phyloP scores from a whole-genome alignment of 2,797 vertebrate species.

The Enteromius trimaculatus region DNA sequence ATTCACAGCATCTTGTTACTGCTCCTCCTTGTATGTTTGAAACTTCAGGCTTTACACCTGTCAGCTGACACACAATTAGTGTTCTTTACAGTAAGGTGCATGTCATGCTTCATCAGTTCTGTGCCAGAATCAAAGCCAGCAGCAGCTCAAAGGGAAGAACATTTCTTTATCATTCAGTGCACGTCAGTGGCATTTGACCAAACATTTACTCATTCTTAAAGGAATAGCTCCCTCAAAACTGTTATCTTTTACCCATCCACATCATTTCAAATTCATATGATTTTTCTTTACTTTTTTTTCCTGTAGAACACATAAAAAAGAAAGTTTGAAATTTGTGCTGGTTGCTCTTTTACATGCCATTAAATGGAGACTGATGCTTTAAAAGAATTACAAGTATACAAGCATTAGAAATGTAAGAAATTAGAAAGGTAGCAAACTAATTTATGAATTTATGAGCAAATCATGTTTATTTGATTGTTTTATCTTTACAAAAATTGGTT shows the following conservation, averaged over 20 bases:
- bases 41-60: slow-evolving; percentile 50
- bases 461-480: background rate
- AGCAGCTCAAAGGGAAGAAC: background rate
- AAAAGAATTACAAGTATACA: background rate
- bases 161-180: slow-evolving; percentile 6
- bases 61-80: slow-evolving; percentile 56
- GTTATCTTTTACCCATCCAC: background rate
- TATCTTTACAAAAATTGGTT: background rate
- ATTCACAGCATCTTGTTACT: slow-evolving; percentile 67
- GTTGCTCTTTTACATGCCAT: background rate
- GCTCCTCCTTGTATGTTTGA: slow-evolving; percentile 64
- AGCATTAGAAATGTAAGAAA: background rate
- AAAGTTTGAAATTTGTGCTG: background rate
- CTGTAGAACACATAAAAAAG: background rate
- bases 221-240: background rate
- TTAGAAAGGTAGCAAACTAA: background rate
- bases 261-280: background rate
- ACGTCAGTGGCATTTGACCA: slow-evolving; percentile 20
- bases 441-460: background rate
- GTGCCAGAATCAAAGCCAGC: slow-evolving; percentile 45
- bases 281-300: background rate
- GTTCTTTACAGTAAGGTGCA: slow-evolving; percentile 46
- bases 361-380: background rate
- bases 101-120: slow-evolving; percentile 44
- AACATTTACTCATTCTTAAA: slow-evolving; percentile 28